Evolutionary conservation across 1,140 invertebrate genomes (phyloP).

Genomic region (Magallana ariakensis): DNA sequence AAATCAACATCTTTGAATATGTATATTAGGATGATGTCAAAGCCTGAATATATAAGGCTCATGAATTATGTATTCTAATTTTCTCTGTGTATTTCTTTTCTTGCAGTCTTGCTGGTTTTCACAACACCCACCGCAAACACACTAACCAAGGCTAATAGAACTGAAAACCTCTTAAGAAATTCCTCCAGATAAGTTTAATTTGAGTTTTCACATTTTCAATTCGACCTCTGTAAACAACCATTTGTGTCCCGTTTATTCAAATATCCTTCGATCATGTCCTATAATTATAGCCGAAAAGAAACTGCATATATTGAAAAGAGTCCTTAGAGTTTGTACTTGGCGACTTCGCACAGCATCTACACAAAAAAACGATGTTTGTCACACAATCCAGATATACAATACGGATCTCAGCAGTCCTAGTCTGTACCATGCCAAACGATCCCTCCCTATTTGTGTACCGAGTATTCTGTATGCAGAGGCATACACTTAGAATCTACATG

Average conservation of each 20-base stretch:
- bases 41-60: background rate
- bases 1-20: conserved; percentile 14
- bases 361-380: conserved; percentile 3
- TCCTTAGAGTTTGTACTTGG: background rate
- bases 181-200: background rate
- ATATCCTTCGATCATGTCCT: conserved; percentile 1
- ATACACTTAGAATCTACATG: conserved; percentile 34
- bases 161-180: background rate
- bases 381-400: conserved; percentile 16
- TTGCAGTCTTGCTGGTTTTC: background rate
- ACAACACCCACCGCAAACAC: background rate
- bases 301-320: conserved; percentile 1
- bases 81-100: background rate
- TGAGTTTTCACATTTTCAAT: background rate
- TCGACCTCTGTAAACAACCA: conserved; percentile 5
- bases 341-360: conserved; percentile 12
- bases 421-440: background rate
- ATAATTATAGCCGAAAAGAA: conserved; percentile 23
- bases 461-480: background rate
- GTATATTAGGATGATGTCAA: conserved; percentile 9
- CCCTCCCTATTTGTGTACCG: background rate
- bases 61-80: conserved; percentile 29
- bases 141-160: background rate
- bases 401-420: background rate
- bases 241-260: background rate